phyloP scores from a whole-genome alignment of 2,113 vertebrate species.

The Butorides virescens region DNA sequence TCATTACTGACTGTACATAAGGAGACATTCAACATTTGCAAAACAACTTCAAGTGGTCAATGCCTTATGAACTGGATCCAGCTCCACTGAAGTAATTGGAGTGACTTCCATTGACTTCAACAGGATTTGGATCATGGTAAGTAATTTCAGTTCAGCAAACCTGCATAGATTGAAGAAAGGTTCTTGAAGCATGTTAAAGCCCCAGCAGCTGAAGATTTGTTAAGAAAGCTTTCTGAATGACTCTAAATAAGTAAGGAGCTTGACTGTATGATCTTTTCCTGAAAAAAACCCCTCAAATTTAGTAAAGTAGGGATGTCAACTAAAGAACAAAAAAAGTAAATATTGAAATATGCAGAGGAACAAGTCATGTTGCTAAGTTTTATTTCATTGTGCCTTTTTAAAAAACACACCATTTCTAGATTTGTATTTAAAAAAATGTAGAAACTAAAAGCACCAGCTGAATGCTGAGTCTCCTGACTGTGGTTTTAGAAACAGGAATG shows the following conservation, averaged over 20 bases:
- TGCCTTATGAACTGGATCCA: not conserved
- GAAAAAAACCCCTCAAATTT: not conserved
- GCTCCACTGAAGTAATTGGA: not conserved
- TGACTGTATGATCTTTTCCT: not conserved
- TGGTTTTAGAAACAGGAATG: not conserved
- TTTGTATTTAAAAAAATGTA: not conserved
- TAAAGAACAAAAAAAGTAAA: not conserved
- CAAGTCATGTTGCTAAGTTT: not conserved
- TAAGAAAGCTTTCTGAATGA: not conserved
- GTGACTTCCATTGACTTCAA: slow-evolving; percentile 10
- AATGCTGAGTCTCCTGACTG: not conserved
- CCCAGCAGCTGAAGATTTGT: not conserved
- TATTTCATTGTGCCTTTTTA: not conserved
- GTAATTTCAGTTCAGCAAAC: slow-evolving; percentile 29
- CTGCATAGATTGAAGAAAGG: not conserved
- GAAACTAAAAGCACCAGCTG: not conserved
- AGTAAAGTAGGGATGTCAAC: not conserved
- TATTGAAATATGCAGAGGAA: not conserved
- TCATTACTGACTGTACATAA: not conserved
- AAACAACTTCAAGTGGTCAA: not conserved
- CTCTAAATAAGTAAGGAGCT: not conserved
- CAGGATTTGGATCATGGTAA: not conserved
- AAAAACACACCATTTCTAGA: not conserved
- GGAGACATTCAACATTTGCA: not conserved
- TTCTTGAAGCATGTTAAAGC: not conserved